Evolutionary conservation across 92 coral and sea anemone genomes (phyloP).

Genomic region (Plumapathes pennacea): DNA sequence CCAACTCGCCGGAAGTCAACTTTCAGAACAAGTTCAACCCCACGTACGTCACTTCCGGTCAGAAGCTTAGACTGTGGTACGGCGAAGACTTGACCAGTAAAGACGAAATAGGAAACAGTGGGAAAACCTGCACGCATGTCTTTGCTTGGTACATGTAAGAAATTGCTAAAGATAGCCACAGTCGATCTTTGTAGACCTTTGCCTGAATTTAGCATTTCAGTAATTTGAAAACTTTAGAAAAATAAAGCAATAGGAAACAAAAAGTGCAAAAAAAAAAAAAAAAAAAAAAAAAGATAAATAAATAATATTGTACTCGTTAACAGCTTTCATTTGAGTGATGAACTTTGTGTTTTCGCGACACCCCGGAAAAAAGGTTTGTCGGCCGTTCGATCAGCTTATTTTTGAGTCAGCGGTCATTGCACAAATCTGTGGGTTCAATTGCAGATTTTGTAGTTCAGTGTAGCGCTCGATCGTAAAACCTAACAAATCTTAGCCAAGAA

Average conservation of each 20-base stretch:
- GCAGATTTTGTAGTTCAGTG: no score
- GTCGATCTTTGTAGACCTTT: background rate
- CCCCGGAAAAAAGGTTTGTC: no score
- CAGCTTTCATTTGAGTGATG: no score
- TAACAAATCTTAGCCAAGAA: no score
- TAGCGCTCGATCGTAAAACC: no score
- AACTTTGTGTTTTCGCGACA: no score
- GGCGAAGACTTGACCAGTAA: background rate
- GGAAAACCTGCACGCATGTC: background rate
- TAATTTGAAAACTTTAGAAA: conserved; percentile 1
- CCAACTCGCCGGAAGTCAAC: background rate
- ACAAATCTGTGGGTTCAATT: background rate
- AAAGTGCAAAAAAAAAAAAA: background rate
- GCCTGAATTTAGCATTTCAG: no score
- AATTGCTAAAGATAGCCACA: background rate
- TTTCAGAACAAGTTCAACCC: background rate
- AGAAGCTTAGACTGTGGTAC: background rate
- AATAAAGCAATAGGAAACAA: background rate
- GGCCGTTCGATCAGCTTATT: no score
- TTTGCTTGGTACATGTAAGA: background rate
- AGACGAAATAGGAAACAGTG: background rate
- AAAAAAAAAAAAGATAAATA: no score
- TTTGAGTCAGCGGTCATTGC: no score
- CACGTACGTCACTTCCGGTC: background rate
- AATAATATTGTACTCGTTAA: no score